Evolutionary conservation across 2,113 vertebrate genomes (phyloP).

Genomic region (Chinchilla lanigera): DNA sequence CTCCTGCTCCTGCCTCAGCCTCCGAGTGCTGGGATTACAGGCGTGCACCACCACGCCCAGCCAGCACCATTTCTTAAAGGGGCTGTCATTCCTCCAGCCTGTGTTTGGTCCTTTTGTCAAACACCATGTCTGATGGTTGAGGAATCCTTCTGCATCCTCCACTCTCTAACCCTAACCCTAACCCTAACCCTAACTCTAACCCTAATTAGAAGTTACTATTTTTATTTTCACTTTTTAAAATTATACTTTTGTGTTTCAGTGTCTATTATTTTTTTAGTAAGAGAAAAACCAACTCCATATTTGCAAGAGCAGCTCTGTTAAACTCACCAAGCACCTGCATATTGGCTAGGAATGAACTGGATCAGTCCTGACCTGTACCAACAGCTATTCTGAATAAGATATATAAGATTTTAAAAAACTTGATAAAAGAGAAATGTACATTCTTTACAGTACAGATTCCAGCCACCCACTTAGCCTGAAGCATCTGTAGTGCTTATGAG

Average conservation of each 20-base stretch:
- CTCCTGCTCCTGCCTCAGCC: too few relatives aligned
- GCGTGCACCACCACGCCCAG: too few relatives aligned
- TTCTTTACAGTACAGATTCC: not conserved
- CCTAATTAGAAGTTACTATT: not conserved
- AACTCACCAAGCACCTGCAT: not conserved
- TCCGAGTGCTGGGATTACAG: too few relatives aligned
- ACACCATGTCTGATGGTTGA: too few relatives aligned
- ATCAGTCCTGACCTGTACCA: not conserved
- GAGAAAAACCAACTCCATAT: not conserved
- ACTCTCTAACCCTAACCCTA: not conserved
- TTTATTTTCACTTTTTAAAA: slow-evolving; percentile 26
- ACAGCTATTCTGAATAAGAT: not conserved
- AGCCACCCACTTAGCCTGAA: not conserved
- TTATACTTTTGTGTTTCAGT: slow-evolving; percentile 18
- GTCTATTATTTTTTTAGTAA: not conserved
- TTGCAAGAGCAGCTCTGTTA: not conserved
- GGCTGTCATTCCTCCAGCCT: too few relatives aligned
- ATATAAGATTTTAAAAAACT: not conserved
- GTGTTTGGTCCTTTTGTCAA: too few relatives aligned
- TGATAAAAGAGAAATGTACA: slow-evolving; percentile 11
- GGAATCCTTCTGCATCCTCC: too few relatives aligned
- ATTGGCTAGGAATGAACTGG: not conserved
- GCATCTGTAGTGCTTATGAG: not conserved
- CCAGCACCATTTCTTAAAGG: too few relatives aligned
- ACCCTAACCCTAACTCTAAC: not conserved